A percentile compares a stretch with the other conserved stretches of the same genome.
phyloP scores from a whole-genome alignment of 1,140 invertebrate species.

The Rhyzopertha dominica region DNA sequence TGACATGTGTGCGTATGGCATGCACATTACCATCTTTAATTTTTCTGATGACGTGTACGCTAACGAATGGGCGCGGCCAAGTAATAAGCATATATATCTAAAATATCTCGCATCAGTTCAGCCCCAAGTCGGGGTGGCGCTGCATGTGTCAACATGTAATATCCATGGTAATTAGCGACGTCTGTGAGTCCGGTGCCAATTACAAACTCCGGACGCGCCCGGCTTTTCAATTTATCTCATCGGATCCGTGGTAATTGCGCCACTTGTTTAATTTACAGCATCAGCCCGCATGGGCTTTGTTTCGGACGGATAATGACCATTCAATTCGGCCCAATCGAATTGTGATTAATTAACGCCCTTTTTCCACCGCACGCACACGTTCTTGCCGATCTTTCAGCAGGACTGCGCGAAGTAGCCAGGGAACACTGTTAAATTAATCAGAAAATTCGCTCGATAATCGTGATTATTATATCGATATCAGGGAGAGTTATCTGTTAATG shows the following conservation, averaged over 20 bases:
- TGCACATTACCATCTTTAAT: too few relatives aligned
- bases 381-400: too few relatives aligned
- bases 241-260: constrained; percentile 27
- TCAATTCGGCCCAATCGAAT: constrained; percentile 18
- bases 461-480: too few relatives aligned
- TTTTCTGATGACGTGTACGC: too few relatives aligned
- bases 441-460: too few relatives aligned
- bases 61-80: constrained; percentile 3
- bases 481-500: too few relatives aligned
- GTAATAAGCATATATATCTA: constrained; percentile 31
- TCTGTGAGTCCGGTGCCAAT: constrained; percentile 32
- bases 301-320: constrained; percentile 22
- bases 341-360: constrained; percentile 19
- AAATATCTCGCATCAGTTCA: constrained; percentile 30
- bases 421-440: too few relatives aligned
- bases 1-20: too few relatives aligned
- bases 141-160: constrained; percentile 34
- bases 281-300: constrained; percentile 22
- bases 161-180: constrained; percentile 33
- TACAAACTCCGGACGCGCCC: constrained; percentile 24
- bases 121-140: constrained; percentile 15
- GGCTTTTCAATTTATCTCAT: constrained; percentile 36
- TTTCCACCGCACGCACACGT: constrained; percentile 4
- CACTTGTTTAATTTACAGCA: constrained; percentile 37
- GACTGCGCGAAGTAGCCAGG: too few relatives aligned